Base-by-base conservation (phyloP, 2,888 invertebrate genomes). In the Lasioglossum marginatum region DNA sequence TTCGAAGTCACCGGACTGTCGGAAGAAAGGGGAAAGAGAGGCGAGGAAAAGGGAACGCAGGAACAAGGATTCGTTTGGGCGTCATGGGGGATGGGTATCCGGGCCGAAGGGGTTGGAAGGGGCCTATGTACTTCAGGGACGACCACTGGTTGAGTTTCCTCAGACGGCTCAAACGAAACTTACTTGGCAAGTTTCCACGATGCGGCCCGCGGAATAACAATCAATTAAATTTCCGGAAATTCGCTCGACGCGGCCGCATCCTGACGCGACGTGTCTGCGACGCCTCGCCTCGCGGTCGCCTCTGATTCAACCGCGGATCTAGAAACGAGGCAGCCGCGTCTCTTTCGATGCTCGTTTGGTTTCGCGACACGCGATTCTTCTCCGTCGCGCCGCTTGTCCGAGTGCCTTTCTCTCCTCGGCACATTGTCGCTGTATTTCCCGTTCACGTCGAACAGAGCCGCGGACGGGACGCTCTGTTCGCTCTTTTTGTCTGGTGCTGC, bases 181-280 rank as follows among this genome's bases (percentile, higher is more conserved):
- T 90, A 85, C 86, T 90, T 88, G 85, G 88, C 90, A 88, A 90
- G 86, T 90, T 87, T 88, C 88, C 88, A 89, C 77, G 82, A 48
- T 73, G 74, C 81, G 82, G 68, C 72, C 75, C 84, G 75, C 81
- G 90, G 90, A 87, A 90, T 90, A 88, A 87, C 88, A 89, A 91
- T 91, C 88, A 91, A 92, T 92, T 88, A 89, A 87, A 92, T 91
- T 85, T 76, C 68, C 81, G 84, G 85, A 86, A 89, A 87, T 87
- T 87, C 81, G 83, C 77, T n/a, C 37, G 71, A 45, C 81, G 63
- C 77, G 34, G 40, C 40, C 77, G 72, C 63, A 48, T 73, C 34
- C 19, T 57, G 63, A 60, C 81, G 70, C 68, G 68, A 60, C 81
- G 66, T 66, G 79, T 75, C 76, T 43, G 43, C 75, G 43, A 27